A percentile compares a stretch with the other conserved stretches of the same genome.
Evolutionary conservation across 2,888 invertebrate genomes (phyloP).

Genomic region (Bugulina stolonifera): DNA sequence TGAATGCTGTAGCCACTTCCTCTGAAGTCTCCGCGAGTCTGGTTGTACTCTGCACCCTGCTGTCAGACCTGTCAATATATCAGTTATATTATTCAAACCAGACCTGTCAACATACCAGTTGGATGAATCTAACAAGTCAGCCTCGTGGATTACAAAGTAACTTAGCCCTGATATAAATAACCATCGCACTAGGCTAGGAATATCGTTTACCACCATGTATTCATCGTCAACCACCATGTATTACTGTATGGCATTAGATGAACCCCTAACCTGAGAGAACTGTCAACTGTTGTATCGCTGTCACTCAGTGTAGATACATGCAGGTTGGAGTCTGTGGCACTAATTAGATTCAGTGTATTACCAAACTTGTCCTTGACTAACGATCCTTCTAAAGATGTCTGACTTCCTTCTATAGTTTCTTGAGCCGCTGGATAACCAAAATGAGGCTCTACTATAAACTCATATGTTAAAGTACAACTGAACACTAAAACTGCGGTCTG

Average conservation of each 20-base stretch:
- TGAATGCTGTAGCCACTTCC: not conserved
- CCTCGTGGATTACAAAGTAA: too few relatives aligned
- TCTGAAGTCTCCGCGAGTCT: not conserved
- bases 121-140: too few relatives aligned
- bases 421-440: not conserved
- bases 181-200: too few relatives aligned
- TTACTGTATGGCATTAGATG: too few relatives aligned
- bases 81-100: not conserved
- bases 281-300: constrained; percentile 23
- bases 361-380: constrained; percentile 22
- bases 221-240: too few relatives aligned
- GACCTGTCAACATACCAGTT: too few relatives aligned
- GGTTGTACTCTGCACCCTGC: not conserved
- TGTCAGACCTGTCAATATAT: constrained; percentile 9
- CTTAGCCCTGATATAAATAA: too few relatives aligned
- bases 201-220: too few relatives aligned
- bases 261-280: not conserved
- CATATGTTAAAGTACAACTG: too few relatives aligned
- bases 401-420: not conserved
- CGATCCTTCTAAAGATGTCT: not conserved
- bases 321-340: not conserved
- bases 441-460: too few relatives aligned
- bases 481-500: too few relatives aligned
- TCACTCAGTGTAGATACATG: not conserved
- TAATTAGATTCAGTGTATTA: constrained; percentile 16